Evolutionary conservation across 2,113 vertebrate genomes (phyloP).

Genomic region (Oxygymnocypris stewartii): DNA sequence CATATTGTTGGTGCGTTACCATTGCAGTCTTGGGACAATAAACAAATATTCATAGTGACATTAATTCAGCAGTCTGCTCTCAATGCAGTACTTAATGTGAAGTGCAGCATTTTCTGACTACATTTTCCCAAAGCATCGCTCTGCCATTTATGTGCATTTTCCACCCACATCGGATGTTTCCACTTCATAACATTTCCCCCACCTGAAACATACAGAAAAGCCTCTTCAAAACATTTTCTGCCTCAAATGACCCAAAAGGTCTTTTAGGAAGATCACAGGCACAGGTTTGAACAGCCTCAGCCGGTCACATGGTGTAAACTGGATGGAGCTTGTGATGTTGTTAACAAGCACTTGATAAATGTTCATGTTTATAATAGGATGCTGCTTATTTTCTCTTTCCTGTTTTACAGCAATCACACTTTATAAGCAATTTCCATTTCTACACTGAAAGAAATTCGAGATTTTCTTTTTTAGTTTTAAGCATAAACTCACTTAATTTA

Average conservation of each 20-base stretch:
- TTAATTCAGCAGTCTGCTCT: conserved; percentile 40
- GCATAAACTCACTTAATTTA: too few species aligned
- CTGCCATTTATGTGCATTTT: conserved; percentile 59
- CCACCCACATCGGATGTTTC: conserved; percentile 67
- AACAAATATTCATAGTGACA: background rate
- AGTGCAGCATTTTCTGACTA: conserved; percentile 63
- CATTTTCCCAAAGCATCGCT: conserved; percentile 68
- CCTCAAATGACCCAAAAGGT: background rate
- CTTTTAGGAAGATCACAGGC: conserved; percentile 11
- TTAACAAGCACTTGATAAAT: conserved; percentile 7
- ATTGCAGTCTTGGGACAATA: background rate
- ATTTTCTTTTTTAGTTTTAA: background rate
- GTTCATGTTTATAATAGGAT: background rate
- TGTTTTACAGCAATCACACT: background rate
- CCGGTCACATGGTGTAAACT: background rate
- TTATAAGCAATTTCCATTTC: background rate
- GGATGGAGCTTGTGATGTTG: conserved; percentile 1
- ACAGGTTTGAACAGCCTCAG: background rate
- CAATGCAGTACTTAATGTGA: conserved; percentile 65
- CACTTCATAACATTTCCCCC: conserved; percentile 59
- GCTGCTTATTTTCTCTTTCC: background rate
- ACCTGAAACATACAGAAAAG: conserved; percentile 4
- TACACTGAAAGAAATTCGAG: background rate
- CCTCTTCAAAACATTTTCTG: conserved; percentile 27
- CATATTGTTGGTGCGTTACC: background rate